Evolutionary conservation across 2,797 vertebrate genomes (phyloP).

Genomic region (Vespertilio murinus): DNA sequence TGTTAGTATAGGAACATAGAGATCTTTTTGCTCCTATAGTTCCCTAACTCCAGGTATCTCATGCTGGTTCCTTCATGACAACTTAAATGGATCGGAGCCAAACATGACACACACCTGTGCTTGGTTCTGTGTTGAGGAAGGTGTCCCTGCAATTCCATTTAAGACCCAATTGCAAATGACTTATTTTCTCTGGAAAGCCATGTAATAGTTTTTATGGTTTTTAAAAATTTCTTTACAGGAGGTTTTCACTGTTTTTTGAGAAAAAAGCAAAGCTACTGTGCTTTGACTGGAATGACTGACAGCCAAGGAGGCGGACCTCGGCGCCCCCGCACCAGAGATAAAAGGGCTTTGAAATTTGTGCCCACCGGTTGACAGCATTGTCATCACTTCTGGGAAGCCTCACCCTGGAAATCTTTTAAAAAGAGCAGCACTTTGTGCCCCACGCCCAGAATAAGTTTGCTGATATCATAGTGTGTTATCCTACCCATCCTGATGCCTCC

Average conservation of each 20-base stretch:
- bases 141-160: not conserved
- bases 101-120: not conserved
- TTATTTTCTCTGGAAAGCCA: slow-evolving; percentile 32
- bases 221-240: not conserved
- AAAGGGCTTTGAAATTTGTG: slow-evolving; percentile 19
- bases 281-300: not conserved
- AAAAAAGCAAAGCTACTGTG: slow-evolving; percentile 42
- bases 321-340: not conserved
- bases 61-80: not conserved
- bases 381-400: slow-evolving; percentile 29
- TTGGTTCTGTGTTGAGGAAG: not conserved
- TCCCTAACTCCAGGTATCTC: not conserved
- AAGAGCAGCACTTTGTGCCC: not conserved
- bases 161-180: not conserved
- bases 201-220: not conserved
- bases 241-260: not conserved
- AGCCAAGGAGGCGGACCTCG: not conserved
- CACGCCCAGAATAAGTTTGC: not conserved
- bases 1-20: not conserved
- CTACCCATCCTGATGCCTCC: not conserved
- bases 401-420: slow-evolving; percentile 19
- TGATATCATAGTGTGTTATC: not conserved
- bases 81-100: not conserved
- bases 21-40: not conserved
- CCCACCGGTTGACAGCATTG: not conserved